Evolutionary conservation across 2,113 vertebrate genomes (phyloP), one percentile per base, ranked within the genome.

Genomic region (Urocitellus parryii): DNA sequence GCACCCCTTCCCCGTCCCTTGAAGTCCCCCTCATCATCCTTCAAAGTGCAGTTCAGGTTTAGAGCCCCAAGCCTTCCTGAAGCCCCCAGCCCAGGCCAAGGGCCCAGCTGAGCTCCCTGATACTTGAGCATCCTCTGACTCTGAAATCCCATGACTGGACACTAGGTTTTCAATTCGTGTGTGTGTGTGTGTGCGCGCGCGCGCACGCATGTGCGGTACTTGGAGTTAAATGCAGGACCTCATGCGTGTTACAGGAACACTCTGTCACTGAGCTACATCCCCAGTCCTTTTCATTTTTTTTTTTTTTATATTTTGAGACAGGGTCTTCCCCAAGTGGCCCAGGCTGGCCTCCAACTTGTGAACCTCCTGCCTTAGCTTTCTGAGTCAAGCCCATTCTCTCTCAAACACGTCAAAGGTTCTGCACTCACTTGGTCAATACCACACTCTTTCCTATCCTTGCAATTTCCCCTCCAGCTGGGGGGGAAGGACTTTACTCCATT

Each of bases 121-220:
- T 51, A 4, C 37, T 12, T 56, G 42, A 3, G 9, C 17, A 27
- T 12, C 37, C 67, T 58, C 11, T 18, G 4, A 72, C 32, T 29
- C 2, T 29, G 58, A 87, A 92, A n/a, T 51, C 37, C 24, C 22
- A 48, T 74, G 67, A 79, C 42, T 34, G 84, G 63, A 68, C 0
- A 25, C 29, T 61, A 2, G n/a, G n/a, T 83, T 73, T 82, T 48
- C 27, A 73, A 88, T 51, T 82, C 27, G 39, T 42, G 42, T 42
- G 42, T 42, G 42, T 42, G 42, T 45, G 42, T 45, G 42, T 45
- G 42, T 45, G 6, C 7, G 6, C 7, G 42, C 7, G 42, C 1
- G 45, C 8, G 8, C 1, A 5, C 1, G n/a, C n/a, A n/a, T n/a
- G n/a, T n/a, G n/a, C n/a, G 8, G 1, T 32, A 67, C 29, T 67